Base-by-base conservation (phyloP, 2,113 vertebrate species). In the Platycercus adscitus region DNA sequence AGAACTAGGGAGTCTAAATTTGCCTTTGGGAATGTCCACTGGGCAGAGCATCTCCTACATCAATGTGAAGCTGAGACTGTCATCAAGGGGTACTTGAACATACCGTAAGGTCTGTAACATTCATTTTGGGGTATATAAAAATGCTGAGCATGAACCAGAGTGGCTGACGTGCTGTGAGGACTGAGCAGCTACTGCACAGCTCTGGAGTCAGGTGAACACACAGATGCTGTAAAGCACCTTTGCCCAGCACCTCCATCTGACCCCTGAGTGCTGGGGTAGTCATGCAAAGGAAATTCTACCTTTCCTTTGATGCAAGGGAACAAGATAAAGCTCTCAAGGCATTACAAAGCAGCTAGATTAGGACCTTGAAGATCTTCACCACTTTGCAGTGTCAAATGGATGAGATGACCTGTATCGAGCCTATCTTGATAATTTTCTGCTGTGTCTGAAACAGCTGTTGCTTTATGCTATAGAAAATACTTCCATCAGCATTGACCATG, bases 401-500 rank as follows among this genome's bases (percentile, higher is more conserved):
- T 63, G 35, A 78, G n/a, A 17, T 88, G 33, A 78, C 68, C 39
- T 68, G 1, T 12, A 41, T 47, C 2, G 12, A 79, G 66, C 77
- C 56, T 13, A 28, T n/a, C n/a, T 19, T 37, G 81, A 37, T 68
- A 61, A 23, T 16, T 47, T 76, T 70, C 46, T 10, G 0, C 47
- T 64, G 50, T 68, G 47, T 23, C 60, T 56, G 63, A 77, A 78
- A 44, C 53, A 29, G 71, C 64, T 8, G 6, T 46, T 85, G n/a
- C 31, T 31, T 91, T 53, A 17, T 1, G 35, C 44, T 47, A 16
- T 13, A 69, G 28, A 46, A 60, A 85, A 66, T 43, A 43, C 52
- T 28, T 2, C 52, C 0, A 0, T 73, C 55, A 55, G 68, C 60
- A 47, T 47, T 71, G 84, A 46, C 50, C 2, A 1, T 41, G 1